Percentiles rank a stretch among this genome's conserved stretches.
phyloP scores from a whole-genome alignment of 2,888 invertebrate species.

The Drosophila prostipennis region DNA sequence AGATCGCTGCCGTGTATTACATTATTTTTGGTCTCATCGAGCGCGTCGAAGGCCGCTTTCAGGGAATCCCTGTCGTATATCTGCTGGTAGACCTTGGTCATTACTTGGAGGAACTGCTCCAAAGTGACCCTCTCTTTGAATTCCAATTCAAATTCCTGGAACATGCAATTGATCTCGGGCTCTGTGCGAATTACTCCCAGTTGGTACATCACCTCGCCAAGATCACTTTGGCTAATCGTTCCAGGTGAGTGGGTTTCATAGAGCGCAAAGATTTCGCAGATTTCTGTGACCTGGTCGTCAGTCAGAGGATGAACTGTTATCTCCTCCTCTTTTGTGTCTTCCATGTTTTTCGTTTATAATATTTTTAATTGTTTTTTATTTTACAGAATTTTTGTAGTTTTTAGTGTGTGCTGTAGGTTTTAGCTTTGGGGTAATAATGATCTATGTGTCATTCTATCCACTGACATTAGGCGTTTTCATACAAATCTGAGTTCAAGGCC shows the following conservation, averaged over 20 bases:
- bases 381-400: not conserved
- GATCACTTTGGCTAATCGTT: not conserved
- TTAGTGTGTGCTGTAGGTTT: not conserved
- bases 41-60: not conserved
- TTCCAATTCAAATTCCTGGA: not conserved
- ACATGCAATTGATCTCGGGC: not conserved
- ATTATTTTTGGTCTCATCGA: not conserved
- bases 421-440: not conserved
- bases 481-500: not conserved
- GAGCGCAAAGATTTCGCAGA: not conserved
- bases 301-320: not conserved
- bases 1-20: not conserved
- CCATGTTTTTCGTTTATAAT: not conserved
- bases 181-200: conserved; percentile 5
- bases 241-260: not conserved
- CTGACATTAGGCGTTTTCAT: not conserved
- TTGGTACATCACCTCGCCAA: not conserved
- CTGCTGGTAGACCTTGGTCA: conserved; percentile 4
- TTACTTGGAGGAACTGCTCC: not conserved
- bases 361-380: not conserved
- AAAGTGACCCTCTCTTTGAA: not conserved
- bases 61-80: not conserved
- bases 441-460: not conserved
- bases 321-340: not conserved
- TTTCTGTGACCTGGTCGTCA: conserved; percentile 10